Conservation (phyloP, 2,888 invertebrate species). For the Tetranychus truncatus region DNA sequence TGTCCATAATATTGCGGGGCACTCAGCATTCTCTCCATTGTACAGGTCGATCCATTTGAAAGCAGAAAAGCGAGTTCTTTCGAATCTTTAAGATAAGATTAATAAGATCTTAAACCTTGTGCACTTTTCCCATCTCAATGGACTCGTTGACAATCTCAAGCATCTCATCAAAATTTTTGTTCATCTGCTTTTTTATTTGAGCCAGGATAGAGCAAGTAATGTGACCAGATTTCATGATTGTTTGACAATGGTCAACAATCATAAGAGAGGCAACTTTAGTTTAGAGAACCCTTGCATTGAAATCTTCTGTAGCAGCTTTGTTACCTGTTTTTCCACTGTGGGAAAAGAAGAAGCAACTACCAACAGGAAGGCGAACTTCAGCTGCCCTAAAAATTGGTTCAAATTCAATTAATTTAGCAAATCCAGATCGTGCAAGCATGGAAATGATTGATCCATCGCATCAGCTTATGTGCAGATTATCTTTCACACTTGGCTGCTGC, state of each 20-base stretch:
- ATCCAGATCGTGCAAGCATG: slow-evolving; percentile 58
- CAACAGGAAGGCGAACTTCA: slow-evolving; percentile 58
- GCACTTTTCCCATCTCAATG: not conserved
- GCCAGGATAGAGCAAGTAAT: not conserved
- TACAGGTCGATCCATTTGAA: not conserved
- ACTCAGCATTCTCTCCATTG: not conserved
- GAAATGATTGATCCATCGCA: slow-evolving; percentile 99
- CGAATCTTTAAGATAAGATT: not conserved
- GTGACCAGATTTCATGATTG: not conserved
- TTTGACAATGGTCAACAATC: not conserved
- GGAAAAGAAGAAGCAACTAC: slow-evolving; percentile 75
- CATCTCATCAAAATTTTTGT: not conserved
- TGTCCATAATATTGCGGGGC: not conserved
- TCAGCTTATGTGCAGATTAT: slow-evolving; percentile 95
- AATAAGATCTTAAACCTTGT: not conserved
- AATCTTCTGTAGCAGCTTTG: slow-evolving; percentile 77
- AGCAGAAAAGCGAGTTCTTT: not conserved
- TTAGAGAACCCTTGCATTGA: slow-evolving; percentile 80
- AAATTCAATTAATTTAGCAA: slow-evolving; percentile 82
- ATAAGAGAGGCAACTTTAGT: slow-evolving; percentile 53
- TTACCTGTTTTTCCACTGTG: slow-evolving; percentile 64
- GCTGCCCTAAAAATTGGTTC: slow-evolving; percentile 55
- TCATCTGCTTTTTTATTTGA: not conserved
- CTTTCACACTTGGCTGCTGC: slow-evolving; percentile 75
- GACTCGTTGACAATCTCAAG: not conserved